Evolutionary conservation across 2,888 invertebrate genomes (phyloP), one percentile per base, ranked within the genome.

Genomic region (Drosophila algonquin): DNA sequence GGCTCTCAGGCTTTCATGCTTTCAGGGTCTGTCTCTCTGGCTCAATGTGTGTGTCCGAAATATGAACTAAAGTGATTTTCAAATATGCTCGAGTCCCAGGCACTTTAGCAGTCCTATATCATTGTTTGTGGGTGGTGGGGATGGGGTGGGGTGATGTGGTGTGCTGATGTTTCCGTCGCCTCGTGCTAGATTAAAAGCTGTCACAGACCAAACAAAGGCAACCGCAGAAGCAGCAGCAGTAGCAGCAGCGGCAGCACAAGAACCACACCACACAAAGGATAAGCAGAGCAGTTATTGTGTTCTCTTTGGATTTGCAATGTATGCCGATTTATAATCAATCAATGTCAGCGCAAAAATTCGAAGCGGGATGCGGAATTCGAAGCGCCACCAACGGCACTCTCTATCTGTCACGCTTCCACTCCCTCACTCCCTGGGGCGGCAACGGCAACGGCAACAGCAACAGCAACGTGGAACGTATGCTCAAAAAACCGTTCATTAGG

Each of bases 271-370:
- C 81, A 80, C 80, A 80, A 80, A 80, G 80, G 80, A 80, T 81
- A 81, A 82, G 72, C 68, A 72, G 64, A 77, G 80, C 77, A 73
- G 80, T 82, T 84, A 88, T 83, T 86, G 88, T 83, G 77, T 79
- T 70, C 88, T 81, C 81, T 81, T 86, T 87, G 80, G 87, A 87
- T 90, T 90, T 90, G 89, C 90, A 90, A 90, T 90, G 90, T 90
- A 90, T 88, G 88, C 84, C 89, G 89, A 91, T 91, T 90, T 90
- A 90, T 89, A 90, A 90, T 91, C 90, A 90, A 90, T 90, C 90
- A 90, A 88, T 88, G 91, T 90, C 90, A 91, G 80, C 78, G 77
- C 77, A 80, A 72, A 72, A 81, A 84, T 79, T 75, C 81, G 82
- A 82, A 80, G 72, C 74, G 83, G 70, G 32, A 30, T 30, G 30